Conservation (phyloP, 2,113 vertebrate species). For the Axis porcinus region DNA sequence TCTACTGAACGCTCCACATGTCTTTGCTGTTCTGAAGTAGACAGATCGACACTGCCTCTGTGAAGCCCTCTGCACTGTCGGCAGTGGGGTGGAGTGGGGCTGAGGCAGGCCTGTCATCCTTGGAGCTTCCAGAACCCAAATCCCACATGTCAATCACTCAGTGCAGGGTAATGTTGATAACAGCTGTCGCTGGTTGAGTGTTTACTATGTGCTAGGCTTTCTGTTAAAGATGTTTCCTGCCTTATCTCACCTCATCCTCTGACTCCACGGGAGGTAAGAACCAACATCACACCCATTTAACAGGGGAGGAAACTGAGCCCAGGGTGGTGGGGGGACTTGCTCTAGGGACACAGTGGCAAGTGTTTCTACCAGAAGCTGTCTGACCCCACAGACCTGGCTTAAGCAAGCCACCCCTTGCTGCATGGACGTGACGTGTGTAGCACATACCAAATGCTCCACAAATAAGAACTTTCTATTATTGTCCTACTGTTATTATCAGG, state of each 20-base stretch:
- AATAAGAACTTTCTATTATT: not conserved
- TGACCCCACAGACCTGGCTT: not conserved
- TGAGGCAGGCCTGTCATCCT: not conserved
- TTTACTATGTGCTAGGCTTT: slow-evolving; percentile 29
- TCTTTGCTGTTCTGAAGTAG: not conserved
- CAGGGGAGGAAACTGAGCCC: slow-evolving; percentile 11
- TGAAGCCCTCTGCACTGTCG: not conserved
- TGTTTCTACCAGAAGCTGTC: not conserved
- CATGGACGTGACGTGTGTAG: fast-evolving
- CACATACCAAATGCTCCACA: not conserved
- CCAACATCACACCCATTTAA: not conserved
- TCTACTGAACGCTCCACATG: fast-evolving
- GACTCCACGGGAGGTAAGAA: not conserved
- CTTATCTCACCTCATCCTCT: not conserved
- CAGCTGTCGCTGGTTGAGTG: not conserved
- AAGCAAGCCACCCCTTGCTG: not conserved
- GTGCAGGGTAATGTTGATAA: not conserved
- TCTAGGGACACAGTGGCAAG: not conserved
- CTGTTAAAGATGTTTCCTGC: not conserved
- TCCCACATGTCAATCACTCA: slow-evolving; percentile 2
- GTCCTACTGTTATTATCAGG: not conserved
- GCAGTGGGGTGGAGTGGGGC: not conserved
- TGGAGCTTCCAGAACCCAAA: not conserved
- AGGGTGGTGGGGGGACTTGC: not conserved
- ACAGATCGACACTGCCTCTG: fast-evolving